These are phyloP conservation scores for Pseudoatta argentina DNA, from an alignment of 1,140 invertebrate species.

Conservation along the genomic window DNA sequence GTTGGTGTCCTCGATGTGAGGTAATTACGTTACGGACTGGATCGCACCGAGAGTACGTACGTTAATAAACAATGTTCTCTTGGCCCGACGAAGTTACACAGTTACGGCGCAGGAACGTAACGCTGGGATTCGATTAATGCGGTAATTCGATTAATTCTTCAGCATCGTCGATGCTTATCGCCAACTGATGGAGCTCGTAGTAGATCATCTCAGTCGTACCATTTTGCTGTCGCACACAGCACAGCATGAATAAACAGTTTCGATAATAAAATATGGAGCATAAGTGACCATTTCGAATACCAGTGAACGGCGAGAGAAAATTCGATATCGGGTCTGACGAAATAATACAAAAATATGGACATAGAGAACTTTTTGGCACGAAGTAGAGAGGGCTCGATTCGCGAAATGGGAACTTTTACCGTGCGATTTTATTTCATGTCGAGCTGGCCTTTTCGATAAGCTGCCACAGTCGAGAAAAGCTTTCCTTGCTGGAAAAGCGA, in stretches of 20 bases:
- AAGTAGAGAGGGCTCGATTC: neutral
- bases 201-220: neutral
- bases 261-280: neutral
- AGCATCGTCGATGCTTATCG: slow-evolving; percentile 51
- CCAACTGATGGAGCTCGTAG: slow-evolving; percentile 4
- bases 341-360: slow-evolving; percentile 42
- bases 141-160: slow-evolving; percentile 52
- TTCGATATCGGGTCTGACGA: neutral
- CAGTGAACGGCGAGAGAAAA: neutral
- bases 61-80: slow-evolving; percentile 59
- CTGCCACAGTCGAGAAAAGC: neutral
- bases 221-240: neutral
- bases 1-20: slow-evolving; percentile 50
- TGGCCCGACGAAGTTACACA: slow-evolving; percentile 40
- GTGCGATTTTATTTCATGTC: slow-evolving; percentile 65
- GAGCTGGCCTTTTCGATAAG: slow-evolving; percentile 69
- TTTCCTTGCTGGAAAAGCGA: slow-evolving; percentile 69
- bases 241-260: neutral
- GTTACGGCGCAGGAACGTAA: slow-evolving; percentile 41
- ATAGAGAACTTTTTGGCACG: neutral
- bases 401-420: slow-evolving; percentile 23
- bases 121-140: slow-evolving; percentile 46
- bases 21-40: slow-evolving; percentile 56
- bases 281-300: neutral
- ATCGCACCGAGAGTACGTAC: slow-evolving; percentile 55